Percentiles rank a stretch among this genome's conserved stretches.
Evolutionary conservation across 2,888 invertebrate species (phyloP).

Genomic region (Volucella inanis): DNA sequence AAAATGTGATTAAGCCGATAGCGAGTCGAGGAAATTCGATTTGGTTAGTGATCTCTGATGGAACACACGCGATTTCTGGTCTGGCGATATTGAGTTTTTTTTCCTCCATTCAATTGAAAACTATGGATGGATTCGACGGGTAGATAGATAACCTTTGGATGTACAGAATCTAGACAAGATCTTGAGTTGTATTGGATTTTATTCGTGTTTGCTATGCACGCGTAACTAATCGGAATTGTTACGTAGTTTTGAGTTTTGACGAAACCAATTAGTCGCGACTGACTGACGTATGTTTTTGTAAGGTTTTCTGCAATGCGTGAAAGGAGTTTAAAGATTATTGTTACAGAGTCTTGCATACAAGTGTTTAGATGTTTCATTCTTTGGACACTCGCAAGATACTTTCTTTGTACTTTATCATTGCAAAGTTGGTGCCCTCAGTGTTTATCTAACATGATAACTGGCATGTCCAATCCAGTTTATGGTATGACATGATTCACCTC

Average conservation of each 20-base stretch:
- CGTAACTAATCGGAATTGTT: slow-evolving; percentile 2
- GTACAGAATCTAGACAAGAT: slow-evolving; percentile 39
- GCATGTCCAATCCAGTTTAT: too few species aligned
- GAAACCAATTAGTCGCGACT: slow-evolving; percentile 1
- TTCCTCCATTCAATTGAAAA: slow-evolving; percentile 17
- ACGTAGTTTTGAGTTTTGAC: not conserved
- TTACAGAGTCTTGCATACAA: too few species aligned
- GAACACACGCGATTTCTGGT: slow-evolving; percentile 36
- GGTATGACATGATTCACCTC: too few species aligned
- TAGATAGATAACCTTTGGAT: slow-evolving; percentile 51
- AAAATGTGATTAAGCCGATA: slow-evolving; percentile 69
- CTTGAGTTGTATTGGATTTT: slow-evolving; percentile 54
- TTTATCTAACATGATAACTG: too few species aligned
- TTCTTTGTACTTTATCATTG: too few species aligned
- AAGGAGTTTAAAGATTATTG: too few species aligned
- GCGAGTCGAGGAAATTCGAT: slow-evolving; percentile 12
- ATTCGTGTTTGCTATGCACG: slow-evolving; percentile 21
- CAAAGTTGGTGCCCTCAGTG: too few species aligned
- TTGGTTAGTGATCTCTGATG: slow-evolving; percentile 22
- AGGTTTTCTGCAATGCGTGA: too few species aligned
- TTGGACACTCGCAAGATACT: too few species aligned
- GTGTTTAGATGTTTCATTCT: too few species aligned
- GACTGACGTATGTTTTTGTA: not conserved
- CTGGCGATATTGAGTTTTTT: slow-evolving; percentile 18
- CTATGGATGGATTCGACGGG: slow-evolving; percentile 30